Base-by-base conservation (phyloP, 1,140 invertebrate species). In the Subanguina moxae region DNA sequence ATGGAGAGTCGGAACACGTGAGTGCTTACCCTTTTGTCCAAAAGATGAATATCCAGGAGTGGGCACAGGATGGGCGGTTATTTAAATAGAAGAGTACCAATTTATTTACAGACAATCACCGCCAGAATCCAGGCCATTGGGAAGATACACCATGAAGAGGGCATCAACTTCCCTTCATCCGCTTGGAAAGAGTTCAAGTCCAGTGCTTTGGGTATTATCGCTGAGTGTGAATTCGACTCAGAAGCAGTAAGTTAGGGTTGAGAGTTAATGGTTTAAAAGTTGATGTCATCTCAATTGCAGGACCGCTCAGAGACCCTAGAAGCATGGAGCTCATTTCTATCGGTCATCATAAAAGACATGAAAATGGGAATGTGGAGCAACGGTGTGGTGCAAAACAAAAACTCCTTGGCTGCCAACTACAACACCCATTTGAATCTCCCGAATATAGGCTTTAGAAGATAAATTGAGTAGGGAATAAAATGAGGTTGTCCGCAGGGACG, bases 161-260 rank as follows among this genome's bases (percentile, higher is more conserved):
- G 58, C 1, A 70, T 73, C 48, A 57, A 28, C 1, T 70, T 73
- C 38, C 68, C 73, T 23, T 57, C 73, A 7, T 57, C 66, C 0
- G 73, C 73, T 9, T 73, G 71, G 71, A 70, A 64, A n/a, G 71
- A 75, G 38, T 73, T 73, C 43, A 73, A 73, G 46, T 23, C 42
- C 3, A 56, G 23, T 13, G 61, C 62, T 1, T 1, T 73, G 13
- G 27, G 21, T 1, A 62, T 75, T 1, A 38, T 73, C 17, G 45
- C 32, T n/a, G 32, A 75, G 27, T 73, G 71, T 59, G 65, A 70
- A 46, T 73, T 38, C 43, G 58, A 25, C 1, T 52, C 21, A 19
- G 72, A 67, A 27, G 27, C 17, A 9, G 71, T 73, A 76, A 66
- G 73, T 38, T 19, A 63, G 27, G 1, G 17, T 56, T 63, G 11